Evolutionary conservation across 2,113 vertebrate genomes (phyloP).

Genomic region (Gallinago media): DNA sequence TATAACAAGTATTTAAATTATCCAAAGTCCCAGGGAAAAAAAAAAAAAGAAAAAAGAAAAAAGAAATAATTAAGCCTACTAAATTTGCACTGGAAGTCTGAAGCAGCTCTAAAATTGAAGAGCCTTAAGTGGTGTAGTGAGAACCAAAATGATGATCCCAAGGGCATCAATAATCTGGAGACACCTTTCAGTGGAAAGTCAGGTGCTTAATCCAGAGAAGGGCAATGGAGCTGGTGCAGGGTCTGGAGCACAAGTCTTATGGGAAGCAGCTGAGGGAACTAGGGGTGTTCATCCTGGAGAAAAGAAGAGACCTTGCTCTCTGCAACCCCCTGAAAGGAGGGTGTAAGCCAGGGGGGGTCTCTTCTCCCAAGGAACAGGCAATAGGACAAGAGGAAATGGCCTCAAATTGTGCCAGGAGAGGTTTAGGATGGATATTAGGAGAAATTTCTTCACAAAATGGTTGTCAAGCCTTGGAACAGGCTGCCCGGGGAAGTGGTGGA

Average conservation of each 20-base stretch:
- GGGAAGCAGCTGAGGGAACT: not conserved
- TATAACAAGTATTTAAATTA: constrained; percentile 15
- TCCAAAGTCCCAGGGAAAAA: not conserved
- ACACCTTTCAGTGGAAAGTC: not conserved
- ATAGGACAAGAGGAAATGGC: not conserved
- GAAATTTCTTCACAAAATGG: not conserved
- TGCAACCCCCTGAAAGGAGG: not conserved
- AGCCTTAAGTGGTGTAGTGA: not conserved
- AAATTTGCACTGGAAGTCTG: not conserved
- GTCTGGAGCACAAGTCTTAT: not conserved
- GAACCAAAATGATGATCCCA: not conserved
- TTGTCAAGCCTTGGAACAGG: not conserved
- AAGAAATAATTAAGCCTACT: not conserved
- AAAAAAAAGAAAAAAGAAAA: not conserved
- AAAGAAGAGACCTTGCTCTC: not conserved
- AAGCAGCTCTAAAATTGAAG: not conserved
- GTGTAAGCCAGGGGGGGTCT: fast-evolving
- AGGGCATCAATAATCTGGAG: not conserved
- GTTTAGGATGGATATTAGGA: not conserved
- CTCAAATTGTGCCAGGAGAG: not conserved
- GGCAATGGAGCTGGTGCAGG: not conserved
- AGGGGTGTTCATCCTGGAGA: not conserved
- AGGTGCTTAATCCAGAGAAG: not conserved
- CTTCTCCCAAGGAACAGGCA: not conserved
- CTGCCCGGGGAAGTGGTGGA: not conserved